Percentiles rank a stretch among this genome's conserved stretches.
Evolutionary conservation across 2,113 vertebrate genomes (phyloP).

Genomic region (Suncus etruscus): DNA sequence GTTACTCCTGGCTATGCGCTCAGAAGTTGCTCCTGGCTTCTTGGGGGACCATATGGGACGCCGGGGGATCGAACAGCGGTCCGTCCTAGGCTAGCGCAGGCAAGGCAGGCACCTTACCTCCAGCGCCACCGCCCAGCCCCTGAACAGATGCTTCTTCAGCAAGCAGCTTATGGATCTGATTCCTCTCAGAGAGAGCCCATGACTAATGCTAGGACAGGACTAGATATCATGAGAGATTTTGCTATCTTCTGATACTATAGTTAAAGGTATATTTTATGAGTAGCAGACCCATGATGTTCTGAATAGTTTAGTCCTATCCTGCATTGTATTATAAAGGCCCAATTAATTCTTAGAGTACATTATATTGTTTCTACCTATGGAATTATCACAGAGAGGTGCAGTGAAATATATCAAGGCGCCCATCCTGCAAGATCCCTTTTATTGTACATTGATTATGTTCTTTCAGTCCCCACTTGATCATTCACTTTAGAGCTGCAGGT

Average conservation of each 20-base stretch:
- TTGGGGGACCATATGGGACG: no score
- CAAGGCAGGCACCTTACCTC: no score
- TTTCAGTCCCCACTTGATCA: neutral
- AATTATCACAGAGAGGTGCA: neutral
- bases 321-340: neutral
- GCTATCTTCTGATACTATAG: conserved; percentile 10
- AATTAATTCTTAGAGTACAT: neutral
- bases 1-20: no score
- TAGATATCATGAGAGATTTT: neutral
- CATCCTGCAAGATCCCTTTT: neutral
- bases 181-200: neutral
- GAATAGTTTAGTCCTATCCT: neutral
- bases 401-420: neutral
- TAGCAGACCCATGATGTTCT: neutral
- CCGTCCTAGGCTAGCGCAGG: no score
- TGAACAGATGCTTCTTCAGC: neutral
- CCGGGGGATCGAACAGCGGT: no score
- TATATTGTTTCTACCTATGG: neutral
- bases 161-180: neutral
- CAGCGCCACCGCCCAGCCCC: no score
- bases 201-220: neutral
- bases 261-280: conserved; percentile 33
- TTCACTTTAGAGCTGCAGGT: neutral
- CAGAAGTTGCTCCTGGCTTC: no score
- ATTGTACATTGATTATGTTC: neutral